Evolutionary conservation across 2,797 vertebrate genomes (phyloP).

Genomic region (Mus spretus): DNA sequence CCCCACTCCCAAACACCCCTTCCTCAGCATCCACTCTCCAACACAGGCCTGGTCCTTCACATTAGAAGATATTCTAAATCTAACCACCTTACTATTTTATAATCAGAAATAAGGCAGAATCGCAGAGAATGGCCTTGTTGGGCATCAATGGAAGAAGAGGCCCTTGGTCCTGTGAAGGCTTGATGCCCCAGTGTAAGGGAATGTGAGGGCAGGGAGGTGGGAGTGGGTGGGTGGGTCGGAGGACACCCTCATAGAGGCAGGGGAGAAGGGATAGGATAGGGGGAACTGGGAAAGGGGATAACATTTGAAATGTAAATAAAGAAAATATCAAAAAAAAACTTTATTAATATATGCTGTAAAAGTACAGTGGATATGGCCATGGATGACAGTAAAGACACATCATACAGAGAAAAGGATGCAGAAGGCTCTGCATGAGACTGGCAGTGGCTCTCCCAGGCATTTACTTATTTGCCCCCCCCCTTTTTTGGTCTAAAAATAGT

Average conservation of each 20-base stretch:
- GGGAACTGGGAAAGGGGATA: no score
- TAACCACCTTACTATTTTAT: conserved; percentile 34
- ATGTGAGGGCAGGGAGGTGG: no score
- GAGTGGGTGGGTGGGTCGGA: no score
- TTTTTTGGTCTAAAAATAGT: not conserved
- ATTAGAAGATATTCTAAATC: not conserved
- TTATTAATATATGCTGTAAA: not conserved
- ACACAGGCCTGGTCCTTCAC: not conserved
- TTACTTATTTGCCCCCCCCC: not conserved
- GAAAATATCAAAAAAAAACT: not conserved
- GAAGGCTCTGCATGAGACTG: not conserved
- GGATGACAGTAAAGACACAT: not conserved
- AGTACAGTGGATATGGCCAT: not conserved
- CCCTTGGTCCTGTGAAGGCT: no score
- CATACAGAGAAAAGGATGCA: not conserved
- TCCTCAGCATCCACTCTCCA: not conserved
- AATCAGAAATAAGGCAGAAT: conserved; percentile 17
- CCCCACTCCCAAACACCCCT: not conserved
- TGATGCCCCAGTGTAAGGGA: no score
- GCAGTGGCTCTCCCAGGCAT: not conserved
- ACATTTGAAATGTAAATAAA: no score
- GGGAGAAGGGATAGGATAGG: no score
- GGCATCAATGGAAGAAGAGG: no score
- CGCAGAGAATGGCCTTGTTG: no score
- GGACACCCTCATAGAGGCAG: no score